These are phyloP conservation scores for Nycticryphes semicollaris DNA, from an alignment of 2,113 vertebrate species.

Conservation along the genomic window DNA sequence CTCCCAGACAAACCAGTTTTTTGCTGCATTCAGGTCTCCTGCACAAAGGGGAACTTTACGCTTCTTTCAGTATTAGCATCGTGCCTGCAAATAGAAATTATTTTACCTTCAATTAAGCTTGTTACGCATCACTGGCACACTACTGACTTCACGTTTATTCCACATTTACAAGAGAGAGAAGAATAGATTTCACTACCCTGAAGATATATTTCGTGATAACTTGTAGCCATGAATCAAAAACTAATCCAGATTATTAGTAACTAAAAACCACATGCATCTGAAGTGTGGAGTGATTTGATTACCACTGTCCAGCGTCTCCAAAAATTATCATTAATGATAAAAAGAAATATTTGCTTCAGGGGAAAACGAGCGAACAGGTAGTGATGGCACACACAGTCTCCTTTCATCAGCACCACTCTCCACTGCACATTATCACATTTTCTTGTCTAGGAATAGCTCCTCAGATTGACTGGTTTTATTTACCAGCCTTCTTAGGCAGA, in stretches of 20 bases:
- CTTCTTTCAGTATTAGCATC: slow-evolving; percentile 47
- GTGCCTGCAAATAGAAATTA: slow-evolving; percentile 27
- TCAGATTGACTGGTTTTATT: not conserved
- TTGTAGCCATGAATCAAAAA: not conserved
- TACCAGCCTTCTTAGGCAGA: not conserved
- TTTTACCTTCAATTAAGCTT: slow-evolving; percentile 17
- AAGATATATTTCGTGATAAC: not conserved
- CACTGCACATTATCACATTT: not conserved
- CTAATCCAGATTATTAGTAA: not conserved
- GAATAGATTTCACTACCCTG: not conserved
- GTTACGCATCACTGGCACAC: not conserved
- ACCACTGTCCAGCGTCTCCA: not conserved
- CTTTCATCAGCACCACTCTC: not conserved
- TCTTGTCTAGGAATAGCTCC: not conserved
- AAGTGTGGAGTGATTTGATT: not conserved
- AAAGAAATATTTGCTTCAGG: not conserved
- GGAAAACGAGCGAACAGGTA: not conserved
- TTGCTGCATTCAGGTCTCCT: not conserved
- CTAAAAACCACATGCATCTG: not conserved
- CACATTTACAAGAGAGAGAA: not conserved
- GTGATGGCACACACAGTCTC: not conserved
- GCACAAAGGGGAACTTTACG: slow-evolving; percentile 17
- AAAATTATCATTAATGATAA: not conserved
- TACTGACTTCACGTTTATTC: not conserved
- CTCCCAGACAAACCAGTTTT: not conserved